phyloP scores from a whole-genome alignment of 2,797 vertebrate genomes.

The Notolepis coatsorum region DNA sequence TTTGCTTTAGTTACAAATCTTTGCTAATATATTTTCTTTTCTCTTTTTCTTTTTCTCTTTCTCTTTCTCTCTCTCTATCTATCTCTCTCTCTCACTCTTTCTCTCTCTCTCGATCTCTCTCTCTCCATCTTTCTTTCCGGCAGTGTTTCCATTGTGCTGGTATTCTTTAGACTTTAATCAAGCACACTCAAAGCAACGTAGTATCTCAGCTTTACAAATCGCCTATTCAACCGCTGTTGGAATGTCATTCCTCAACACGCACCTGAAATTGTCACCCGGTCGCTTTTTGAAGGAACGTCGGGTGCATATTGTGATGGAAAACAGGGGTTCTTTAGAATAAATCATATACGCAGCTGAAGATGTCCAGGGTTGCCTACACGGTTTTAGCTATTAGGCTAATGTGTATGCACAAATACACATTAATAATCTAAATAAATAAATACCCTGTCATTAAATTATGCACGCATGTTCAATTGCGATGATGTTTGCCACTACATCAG shows the following conservation, averaged over 20 bases:
- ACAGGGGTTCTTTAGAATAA: neutral
- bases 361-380: neutral
- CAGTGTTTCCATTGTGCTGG: too few relatives aligned
- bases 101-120: too few relatives aligned
- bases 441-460: slow-evolving; percentile 22
- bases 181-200: neutral
- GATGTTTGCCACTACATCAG: neutral
- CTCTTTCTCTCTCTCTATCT: neutral
- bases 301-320: neutral
- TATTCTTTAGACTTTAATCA: slow-evolving; percentile 6
- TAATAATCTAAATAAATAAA: neutral
- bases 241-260: neutral
- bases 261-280: neutral
- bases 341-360: neutral
- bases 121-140: too few relatives aligned
- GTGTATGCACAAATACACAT: neutral
- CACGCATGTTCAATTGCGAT: neutral
- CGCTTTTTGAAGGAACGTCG: slow-evolving; percentile 1
- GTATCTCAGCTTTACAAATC: neutral
- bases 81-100: neutral
- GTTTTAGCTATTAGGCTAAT: slow-evolving; percentile 3
- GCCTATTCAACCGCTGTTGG: neutral
- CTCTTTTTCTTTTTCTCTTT: neutral
- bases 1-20: slow-evolving; percentile 10
- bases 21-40: neutral